Evolutionary conservation across 2,888 invertebrate species (phyloP), one percentile per base, ranked within the genome.

Genomic region (Apodemia zela): DNA sequence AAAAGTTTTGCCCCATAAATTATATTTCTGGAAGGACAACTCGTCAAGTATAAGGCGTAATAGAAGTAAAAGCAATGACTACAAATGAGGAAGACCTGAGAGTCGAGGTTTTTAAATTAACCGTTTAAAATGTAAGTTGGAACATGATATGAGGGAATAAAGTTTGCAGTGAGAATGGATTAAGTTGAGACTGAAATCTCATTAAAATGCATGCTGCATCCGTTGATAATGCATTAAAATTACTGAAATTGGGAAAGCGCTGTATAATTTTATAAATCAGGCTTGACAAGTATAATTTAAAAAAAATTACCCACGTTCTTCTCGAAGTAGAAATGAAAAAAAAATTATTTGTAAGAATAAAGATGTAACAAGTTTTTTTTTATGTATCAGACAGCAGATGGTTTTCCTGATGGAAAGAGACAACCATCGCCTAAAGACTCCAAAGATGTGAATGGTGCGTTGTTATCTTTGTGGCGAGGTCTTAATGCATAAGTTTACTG

Each of bases 101-200:
- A 33, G 21, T 59, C 18, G 51, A 61, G 63, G 60, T 54, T 66
- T 66, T 66, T 65, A 68, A 69, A 69, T 69, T 64, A 67, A 63
- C 63, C 64, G 62, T 66, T 69, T 66, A 66, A 67, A 69, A 66
- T 67, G 65, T 68, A 63, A 66, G 67, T 66, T 62, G 64, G 63
- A 65, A 66, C 69, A 64, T 67, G 65, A 68, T 65, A 68, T 68
- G 67, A 64, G 62, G 59, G 67, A 64, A 67, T 67, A 67, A 64
- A 69, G 66, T 66, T 70, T 63, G 51, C 67, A 64, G 64, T 51
- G 65, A 59, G 66, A 65, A 65, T 63, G 64, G 69, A 69, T 67
- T 69, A 69, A 65, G 64, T 60, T 63, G 64, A 60, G 65, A 65
- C 62, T 65, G 66, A 66, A 69, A 70, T 69, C 65, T 68, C 67